phyloP scores from a whole-genome alignment of 2,888 invertebrate species.

The Nasonia oneida region DNA sequence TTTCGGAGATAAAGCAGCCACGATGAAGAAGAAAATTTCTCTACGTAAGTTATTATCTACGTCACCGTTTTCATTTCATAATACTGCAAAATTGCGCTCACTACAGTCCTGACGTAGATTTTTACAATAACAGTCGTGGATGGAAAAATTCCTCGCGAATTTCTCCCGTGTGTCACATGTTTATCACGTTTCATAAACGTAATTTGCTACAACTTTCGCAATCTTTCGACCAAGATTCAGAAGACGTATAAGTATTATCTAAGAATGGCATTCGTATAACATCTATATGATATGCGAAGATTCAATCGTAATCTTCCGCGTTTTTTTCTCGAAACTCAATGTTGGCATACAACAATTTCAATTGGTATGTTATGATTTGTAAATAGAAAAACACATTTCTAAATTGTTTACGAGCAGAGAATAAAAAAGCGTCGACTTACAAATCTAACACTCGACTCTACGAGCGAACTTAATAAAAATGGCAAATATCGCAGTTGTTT shows the following conservation, averaged over 20 bases:
- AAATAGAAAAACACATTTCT: neutral
- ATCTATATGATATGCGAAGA: neutral
- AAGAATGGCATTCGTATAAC: neutral
- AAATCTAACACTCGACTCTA: neutral
- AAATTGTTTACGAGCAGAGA: neutral
- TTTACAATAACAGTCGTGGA: conserved; percentile 18
- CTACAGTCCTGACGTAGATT: conserved; percentile 2
- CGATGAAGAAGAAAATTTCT: conserved; percentile 16
- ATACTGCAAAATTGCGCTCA: conserved; percentile 33
- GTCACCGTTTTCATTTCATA: conserved; percentile 22
- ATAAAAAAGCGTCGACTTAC: neutral
- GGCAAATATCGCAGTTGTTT: neutral
- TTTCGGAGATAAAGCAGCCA: conserved; percentile 10
- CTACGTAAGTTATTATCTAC: conserved; percentile 9
- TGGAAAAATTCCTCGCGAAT: conserved; percentile 13
- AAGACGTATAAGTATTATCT: neutral
- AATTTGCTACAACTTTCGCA: neutral
- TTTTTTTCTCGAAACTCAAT: neutral
- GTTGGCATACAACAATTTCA: neutral
- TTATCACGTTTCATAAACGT: neutral
- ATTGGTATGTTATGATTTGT: neutral
- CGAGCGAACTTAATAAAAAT: neutral
- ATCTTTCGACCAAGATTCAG: neutral
- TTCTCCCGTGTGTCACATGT: neutral
- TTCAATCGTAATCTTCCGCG: neutral